Percentiles rank a stretch among this genome's conserved stretches.
Evolutionary conservation across 2,888 invertebrate species (phyloP).

Genomic region (Pandemis heparana): DNA sequence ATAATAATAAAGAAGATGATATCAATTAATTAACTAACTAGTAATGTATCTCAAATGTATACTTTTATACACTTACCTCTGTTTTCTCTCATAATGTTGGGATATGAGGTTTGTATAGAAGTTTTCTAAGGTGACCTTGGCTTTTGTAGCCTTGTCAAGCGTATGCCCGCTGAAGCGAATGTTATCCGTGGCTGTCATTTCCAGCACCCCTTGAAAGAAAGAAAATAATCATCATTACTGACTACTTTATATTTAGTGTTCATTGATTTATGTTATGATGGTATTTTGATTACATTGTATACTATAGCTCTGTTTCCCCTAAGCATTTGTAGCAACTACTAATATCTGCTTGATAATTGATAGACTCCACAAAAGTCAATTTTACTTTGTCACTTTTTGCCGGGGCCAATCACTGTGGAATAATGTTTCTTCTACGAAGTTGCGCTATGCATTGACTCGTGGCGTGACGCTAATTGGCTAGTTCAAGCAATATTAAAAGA

Average conservation of each 20-base stretch:
- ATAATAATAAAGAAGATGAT: no score
- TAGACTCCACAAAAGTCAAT: not conserved
- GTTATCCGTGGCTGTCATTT: conserved; percentile 93
- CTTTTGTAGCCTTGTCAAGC: conserved; percentile 99
- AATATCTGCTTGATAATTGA: not conserved
- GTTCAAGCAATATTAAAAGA: not conserved
- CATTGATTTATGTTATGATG: not conserved
- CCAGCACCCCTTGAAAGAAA: conserved; percentile 90
- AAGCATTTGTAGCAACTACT: not conserved
- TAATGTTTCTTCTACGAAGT: no score
- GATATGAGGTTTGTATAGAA: conserved; percentile 99
- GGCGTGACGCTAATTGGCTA: not conserved
- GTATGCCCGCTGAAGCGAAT: conserved; percentile 99
- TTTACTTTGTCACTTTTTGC: not conserved
- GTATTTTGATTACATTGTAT: not conserved
- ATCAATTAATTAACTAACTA: no score
- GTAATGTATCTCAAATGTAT: not conserved
- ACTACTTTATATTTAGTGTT: not conserved
- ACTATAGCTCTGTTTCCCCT: not conserved
- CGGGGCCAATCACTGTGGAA: no score
- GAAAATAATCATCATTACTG: not conserved
- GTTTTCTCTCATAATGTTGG: conserved; percentile 98
- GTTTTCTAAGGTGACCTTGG: conserved; percentile 99
- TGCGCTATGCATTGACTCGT: not conserved
- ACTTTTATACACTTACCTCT: conserved; percentile 86